phyloP scores from a whole-genome alignment of 2,888 invertebrate genomes.

The Sminthurinus aureus region DNA sequence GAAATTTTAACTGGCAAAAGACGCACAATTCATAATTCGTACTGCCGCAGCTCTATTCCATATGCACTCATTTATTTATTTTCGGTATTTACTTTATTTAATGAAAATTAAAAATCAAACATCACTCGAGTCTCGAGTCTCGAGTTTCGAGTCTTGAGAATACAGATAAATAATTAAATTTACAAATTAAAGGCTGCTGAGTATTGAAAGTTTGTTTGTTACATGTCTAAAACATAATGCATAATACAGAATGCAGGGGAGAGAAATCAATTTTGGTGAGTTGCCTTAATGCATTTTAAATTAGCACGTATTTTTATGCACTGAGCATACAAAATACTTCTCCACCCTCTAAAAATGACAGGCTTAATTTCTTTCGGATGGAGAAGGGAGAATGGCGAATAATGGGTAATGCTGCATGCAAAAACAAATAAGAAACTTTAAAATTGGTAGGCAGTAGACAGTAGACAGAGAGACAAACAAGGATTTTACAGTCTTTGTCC shows the following conservation, averaged over 20 bases:
- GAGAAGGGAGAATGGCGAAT: not conserved
- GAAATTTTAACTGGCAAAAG: no score
- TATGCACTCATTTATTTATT: no score
- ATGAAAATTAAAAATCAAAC: not conserved
- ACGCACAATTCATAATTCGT: no score
- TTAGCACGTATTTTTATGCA: not conserved
- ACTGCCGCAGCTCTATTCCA: no score
- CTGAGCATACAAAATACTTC: not conserved
- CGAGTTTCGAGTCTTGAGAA: not conserved
- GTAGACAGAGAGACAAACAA: not conserved
- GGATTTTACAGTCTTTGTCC: not conserved
- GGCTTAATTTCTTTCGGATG: slow-evolving; percentile 12
- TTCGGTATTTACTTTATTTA: not conserved
- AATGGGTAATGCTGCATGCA: not conserved
- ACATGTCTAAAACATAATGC: no score
- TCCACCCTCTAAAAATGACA: slow-evolving; percentile 5
- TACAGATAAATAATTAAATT: not conserved
- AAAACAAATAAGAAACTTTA: not conserved
- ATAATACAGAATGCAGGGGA: no score
- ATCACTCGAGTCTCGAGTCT: not conserved
- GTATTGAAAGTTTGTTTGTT: not conserved
- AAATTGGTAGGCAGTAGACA: not conserved
- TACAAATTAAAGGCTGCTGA: not conserved
- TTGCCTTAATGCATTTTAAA: slow-evolving; percentile 6
- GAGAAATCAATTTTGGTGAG: slow-evolving; percentile 7